Percentiles rank a stretch among this genome's conserved stretches.
Evolutionary conservation across 2,797 vertebrate genomes (phyloP).

Genomic region (Borostomias antarcticus): DNA sequence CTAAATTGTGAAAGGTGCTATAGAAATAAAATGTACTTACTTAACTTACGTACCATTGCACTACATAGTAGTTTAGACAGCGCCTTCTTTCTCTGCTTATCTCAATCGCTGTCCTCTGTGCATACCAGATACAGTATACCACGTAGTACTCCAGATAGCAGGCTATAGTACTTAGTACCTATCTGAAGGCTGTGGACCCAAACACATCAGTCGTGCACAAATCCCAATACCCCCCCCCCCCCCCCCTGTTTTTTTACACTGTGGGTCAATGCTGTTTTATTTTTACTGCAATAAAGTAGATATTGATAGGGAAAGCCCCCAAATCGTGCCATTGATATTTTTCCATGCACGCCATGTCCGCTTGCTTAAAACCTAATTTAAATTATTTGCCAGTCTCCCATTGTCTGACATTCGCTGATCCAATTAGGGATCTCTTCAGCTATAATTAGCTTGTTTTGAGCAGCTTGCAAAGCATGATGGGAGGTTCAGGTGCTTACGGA

Average conservation of each 20-base stretch:
- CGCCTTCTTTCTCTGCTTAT: background rate
- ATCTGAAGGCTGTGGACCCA: too few relatives aligned
- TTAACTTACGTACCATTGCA: too few relatives aligned
- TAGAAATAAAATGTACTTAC: too few relatives aligned
- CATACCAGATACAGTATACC: background rate
- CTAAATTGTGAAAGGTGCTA: too few relatives aligned
- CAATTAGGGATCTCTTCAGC: slow-evolving; percentile 81
- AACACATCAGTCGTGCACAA: too few relatives aligned
- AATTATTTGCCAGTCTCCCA: slow-evolving; percentile 50
- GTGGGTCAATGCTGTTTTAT: too few relatives aligned
- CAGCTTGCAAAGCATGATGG: slow-evolving; percentile 74
- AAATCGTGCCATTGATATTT: background rate
- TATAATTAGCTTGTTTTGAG: slow-evolving; percentile 81
- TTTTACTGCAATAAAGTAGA: background rate
- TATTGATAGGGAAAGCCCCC: background rate
- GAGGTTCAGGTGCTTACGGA: slow-evolving; percentile 73
- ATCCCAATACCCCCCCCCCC: too few relatives aligned
- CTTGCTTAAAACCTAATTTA: background rate
- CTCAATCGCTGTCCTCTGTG: background rate
- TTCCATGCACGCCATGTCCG: too few relatives aligned
- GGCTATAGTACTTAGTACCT: background rate
- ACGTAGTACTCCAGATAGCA: too few relatives aligned
- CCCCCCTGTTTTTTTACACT: too few relatives aligned
- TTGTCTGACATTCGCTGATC: slow-evolving; percentile 76
- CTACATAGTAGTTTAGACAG: background rate